Conservation (phyloP, 2,888 invertebrate species). For the Bursaphelenchus okinawaensis region DNA sequence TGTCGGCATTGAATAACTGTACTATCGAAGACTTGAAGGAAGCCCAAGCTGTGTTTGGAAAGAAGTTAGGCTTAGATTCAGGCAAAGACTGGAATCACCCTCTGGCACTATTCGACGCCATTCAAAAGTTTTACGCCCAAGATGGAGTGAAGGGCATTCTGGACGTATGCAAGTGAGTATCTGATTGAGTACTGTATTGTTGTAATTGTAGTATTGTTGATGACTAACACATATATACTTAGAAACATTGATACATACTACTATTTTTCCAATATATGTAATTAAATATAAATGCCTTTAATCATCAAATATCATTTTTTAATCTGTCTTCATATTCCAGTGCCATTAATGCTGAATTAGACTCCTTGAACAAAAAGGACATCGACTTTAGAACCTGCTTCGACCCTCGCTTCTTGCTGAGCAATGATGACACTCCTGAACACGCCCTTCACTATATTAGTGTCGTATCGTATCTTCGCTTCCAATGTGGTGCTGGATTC, state of each 20-base stretch:
- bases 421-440: constrained; percentile 12
- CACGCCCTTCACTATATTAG: constrained; percentile 3
- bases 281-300: too few relatives aligned
- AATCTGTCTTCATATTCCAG: too few relatives aligned
- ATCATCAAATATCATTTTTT: background rate
- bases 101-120: constrained; percentile 4
- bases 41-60: constrained; percentile 4
- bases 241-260: too few relatives aligned
- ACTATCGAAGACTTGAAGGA: constrained; percentile 7
- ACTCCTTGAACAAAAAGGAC: background rate
- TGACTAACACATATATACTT: too few relatives aligned
- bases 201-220: too few relatives aligned
- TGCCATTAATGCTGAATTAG: constrained; percentile 1
- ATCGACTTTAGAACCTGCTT: constrained; percentile 12
- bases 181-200: too few relatives aligned
- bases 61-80: constrained; percentile 1
- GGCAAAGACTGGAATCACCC: constrained; percentile 9
- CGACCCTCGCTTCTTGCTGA: constrained; percentile 4
- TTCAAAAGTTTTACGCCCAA: background rate
- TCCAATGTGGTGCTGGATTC: constrained; percentile 16
- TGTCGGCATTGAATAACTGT: background rate
- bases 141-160: background rate
- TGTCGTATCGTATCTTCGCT: background rate
- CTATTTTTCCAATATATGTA: too few relatives aligned
- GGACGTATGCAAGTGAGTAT: constrained; percentile 16